Evolutionary conservation across 1,140 invertebrate genomes (phyloP).

Genomic region (Yoshiicerus persimilis): DNA sequence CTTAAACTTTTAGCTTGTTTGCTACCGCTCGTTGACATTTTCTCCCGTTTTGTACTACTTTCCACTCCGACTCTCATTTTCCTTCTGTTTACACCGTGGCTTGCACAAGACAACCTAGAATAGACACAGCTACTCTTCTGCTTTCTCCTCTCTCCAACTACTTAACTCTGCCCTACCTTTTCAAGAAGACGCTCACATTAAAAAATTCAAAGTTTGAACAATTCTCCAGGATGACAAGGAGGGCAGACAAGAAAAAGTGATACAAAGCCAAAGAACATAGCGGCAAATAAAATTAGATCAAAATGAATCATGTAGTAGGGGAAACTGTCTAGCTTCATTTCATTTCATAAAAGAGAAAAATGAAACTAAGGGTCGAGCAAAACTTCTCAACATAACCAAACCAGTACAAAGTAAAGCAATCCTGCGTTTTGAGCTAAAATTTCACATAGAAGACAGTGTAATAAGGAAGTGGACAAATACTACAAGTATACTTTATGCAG

Average conservation of each 20-base stretch:
- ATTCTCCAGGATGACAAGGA: neutral
- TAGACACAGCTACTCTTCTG: neutral
- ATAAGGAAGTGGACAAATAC: neutral
- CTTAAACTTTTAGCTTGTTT: slow-evolving; percentile 19
- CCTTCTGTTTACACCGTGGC: neutral
- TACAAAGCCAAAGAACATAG: neutral
- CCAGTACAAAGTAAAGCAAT: too few relatives aligned
- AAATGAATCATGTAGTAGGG: slow-evolving; percentile 16
- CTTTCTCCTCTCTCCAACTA: neutral
- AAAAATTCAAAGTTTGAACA: slow-evolving; percentile 18
- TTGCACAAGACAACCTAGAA: neutral
- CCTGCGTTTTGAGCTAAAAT: neutral
- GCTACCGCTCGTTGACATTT: slow-evolving; percentile 20
- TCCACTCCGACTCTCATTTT: neutral
- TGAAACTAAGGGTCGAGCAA: neutral
- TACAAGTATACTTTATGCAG: neutral
- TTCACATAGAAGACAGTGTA: neutral
- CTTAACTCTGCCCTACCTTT: neutral
- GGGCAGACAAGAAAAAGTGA: neutral
- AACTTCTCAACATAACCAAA: neutral
- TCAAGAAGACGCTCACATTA: neutral
- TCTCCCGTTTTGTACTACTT: neutral
- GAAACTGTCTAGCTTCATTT: neutral
- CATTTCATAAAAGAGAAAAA: slow-evolving; percentile 5
- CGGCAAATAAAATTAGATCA: slow-evolving; percentile 19